These are phyloP conservation scores for Tragelaphus imberbis DNA, from an alignment of 2,113 vertebrate species.

Conservation along the genomic window DNA sequence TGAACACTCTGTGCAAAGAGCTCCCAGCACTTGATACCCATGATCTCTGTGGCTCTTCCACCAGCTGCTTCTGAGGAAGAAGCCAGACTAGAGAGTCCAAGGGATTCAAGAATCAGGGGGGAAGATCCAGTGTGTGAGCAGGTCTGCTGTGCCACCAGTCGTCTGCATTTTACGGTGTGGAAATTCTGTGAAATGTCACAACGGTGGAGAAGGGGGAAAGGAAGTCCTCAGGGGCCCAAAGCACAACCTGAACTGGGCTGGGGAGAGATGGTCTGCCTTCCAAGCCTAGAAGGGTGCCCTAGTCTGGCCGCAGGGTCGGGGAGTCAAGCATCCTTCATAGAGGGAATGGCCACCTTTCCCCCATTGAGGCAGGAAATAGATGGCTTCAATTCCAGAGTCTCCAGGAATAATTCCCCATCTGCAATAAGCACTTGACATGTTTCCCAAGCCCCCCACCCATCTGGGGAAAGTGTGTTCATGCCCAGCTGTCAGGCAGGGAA, in stretches of 20 bases:
- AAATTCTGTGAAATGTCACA: neutral
- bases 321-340: neutral
- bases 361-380: neutral
- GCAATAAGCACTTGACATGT: neutral
- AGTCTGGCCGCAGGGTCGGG: neutral
- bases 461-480: neutral
- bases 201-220: neutral
- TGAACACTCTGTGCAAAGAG: neutral
- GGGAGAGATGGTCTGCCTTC: neutral
- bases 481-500: constrained; percentile 19
- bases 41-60: neutral
- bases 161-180: too few species aligned
- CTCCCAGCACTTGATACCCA: neutral
- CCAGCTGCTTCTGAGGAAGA: neutral
- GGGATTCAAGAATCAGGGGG: neutral
- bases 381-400: neutral
- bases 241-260: neutral
- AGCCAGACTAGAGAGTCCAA: neutral
- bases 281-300: neutral
- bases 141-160: neutral
- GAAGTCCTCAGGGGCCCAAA: neutral
- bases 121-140: neutral
- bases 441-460: constrained; percentile 24
- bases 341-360: neutral
- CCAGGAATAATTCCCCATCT: neutral